These are phyloP conservation scores for Odocoileus hemionus DNA, from an alignment of 2,113 vertebrate species.

Conservation along the genomic window DNA sequence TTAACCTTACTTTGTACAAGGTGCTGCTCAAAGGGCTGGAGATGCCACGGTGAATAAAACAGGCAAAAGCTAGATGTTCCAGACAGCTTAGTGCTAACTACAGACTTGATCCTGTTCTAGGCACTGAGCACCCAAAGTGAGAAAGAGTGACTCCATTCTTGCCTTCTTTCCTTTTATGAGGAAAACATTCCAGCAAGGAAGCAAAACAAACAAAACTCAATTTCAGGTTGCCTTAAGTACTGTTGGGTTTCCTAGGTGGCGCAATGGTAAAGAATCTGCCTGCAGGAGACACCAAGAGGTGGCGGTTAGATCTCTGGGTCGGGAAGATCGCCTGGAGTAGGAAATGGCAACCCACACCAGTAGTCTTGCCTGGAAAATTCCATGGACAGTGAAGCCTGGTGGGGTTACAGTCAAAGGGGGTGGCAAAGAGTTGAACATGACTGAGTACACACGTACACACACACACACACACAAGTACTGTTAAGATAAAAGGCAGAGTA, in stretches of 20 bases:
- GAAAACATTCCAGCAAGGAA: not conserved
- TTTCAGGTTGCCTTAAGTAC: not conserved
- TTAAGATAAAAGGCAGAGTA: not conserved
- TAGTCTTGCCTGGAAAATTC: not conserved
- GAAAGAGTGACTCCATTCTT: not conserved
- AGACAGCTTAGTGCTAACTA: not conserved
- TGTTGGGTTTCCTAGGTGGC: not conserved
- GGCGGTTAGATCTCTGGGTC: not conserved
- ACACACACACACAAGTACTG: not conserved
- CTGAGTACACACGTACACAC: accelerated
- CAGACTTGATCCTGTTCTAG: not conserved
- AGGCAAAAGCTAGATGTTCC: not conserved
- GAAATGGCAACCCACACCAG: not conserved
- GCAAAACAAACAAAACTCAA: not conserved
- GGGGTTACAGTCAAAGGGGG: not conserved
- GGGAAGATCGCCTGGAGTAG: not conserved
- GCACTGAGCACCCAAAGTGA: not conserved
- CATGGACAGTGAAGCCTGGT: not conserved
- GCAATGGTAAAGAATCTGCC: not conserved
- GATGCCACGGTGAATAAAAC: not conserved
- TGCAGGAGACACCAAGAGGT: not conserved
- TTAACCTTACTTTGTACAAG: not conserved
- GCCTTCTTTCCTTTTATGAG: not conserved
- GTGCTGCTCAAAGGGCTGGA: not conserved
- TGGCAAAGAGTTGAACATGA: not conserved